phyloP scores from a whole-genome alignment of 2,113 vertebrate genomes.

The Xenopus tropicalis region UCB_Xtro_10.0 CM004445.2:88739001-88739500 shows the following conservation, averaged over 20 bases:
- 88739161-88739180: background rate
- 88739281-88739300: background rate
- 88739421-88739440: too few relatives aligned
- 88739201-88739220: background rate
- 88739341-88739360: too few relatives aligned
- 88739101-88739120: slow-evolving; percentile 41
- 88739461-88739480: too few relatives aligned
- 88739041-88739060: slow-evolving; percentile 30
- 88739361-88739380: too few relatives aligned
- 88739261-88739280: background rate
- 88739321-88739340: too few relatives aligned
- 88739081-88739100: slow-evolving; percentile 37
- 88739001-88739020: background rate
- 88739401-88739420: too few relatives aligned
- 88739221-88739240: background rate
- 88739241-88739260: background rate
- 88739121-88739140: slow-evolving; percentile 21
- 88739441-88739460: too few relatives aligned
- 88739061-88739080: slow-evolving; percentile 42
- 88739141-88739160: slow-evolving; percentile 18
- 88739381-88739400: too few relatives aligned
- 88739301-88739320: too few relatives aligned
- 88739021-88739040: slow-evolving; percentile 26
- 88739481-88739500: too few relatives aligned
- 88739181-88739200: too few relatives aligned